Percentiles rank a stretch among this genome's conserved stretches.
Conservation (phyloP, 2,113 vertebrate genomes). For the Prochilodus magdalenae region DNA sequence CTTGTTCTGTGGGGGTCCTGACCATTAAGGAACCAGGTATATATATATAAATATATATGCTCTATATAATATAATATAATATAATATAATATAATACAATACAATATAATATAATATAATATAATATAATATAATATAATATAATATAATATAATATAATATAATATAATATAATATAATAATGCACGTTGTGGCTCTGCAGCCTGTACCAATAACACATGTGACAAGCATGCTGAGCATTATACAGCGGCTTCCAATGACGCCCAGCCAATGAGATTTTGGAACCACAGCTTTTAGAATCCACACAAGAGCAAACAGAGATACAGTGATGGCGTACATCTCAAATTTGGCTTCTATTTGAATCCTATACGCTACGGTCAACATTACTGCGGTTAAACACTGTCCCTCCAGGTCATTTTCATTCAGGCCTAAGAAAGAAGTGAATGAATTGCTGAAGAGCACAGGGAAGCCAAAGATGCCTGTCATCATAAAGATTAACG, state of each 20-base stretch:
- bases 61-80: no score
- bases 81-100: no score
- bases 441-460: background rate
- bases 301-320: background rate
- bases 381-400: background rate
- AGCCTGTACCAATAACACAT: no score
- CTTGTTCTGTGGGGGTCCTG: no score
- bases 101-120: no score
- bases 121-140: no score
- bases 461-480: background rate
- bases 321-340: background rate
- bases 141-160: no score
- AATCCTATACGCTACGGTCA: background rate
- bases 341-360: slow-evolving; percentile 4
- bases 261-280: background rate
- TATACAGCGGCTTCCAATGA: background rate
- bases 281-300: background rate
- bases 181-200: no score
- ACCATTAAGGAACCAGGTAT: no score
- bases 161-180: no score
- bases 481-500: background rate
- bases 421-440: background rate
- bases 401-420: background rate
- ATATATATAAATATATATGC: no score
- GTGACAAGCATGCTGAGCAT: no score